Evolutionary conservation across 2,888 invertebrate genomes (phyloP), one percentile per base, ranked within the genome.

Genomic region (Dasysyrphus tricinctus): DNA sequence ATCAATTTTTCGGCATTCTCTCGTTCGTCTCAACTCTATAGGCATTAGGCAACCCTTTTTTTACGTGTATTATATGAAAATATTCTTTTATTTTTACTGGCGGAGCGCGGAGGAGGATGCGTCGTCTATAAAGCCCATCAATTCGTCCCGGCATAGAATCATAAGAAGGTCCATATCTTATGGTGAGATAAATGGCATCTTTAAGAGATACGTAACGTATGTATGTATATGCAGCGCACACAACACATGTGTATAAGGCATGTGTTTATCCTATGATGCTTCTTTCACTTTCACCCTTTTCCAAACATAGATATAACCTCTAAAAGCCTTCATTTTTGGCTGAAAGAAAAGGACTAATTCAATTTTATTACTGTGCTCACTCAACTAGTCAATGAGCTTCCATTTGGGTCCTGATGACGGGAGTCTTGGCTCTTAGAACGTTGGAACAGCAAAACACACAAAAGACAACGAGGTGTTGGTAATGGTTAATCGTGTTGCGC

Each of bases 101-200:
- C 47, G 3, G n/a, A 29, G 9, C 24, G 14, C 4, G 57, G 67
- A 34, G 44, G 16, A 49, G 51, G 34, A 29, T 59, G 74, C 34
- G 69, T 34, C 34, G 69, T 34, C 32, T 49, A 47, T 47, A 75
- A 86, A 86, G 74, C 86, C 78, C 82, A 79, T 67, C 86, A 86
- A 86, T 86, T 86, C 75, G 82, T 86, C 76, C 51, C 61, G 49
- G 63, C 73, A 74, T 49, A 72, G 29, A 47, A 63, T 51, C 70
- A 39, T n/a, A 70, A 49, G 51, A 57, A 57, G 47, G 54, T 59
- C 65, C 37, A 65, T 86, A 78, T 86, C 82, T 79, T 86, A 78
- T 81, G 86, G 82, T 79, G 82, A 86, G 75, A 86, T 86, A 86
- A 86, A 86, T 86, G 78, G 86, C 86, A 79, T 82, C 86, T 79